phyloP scores from a whole-genome alignment of 1,140 invertebrate species.

The Kradibia gibbosae region DNA sequence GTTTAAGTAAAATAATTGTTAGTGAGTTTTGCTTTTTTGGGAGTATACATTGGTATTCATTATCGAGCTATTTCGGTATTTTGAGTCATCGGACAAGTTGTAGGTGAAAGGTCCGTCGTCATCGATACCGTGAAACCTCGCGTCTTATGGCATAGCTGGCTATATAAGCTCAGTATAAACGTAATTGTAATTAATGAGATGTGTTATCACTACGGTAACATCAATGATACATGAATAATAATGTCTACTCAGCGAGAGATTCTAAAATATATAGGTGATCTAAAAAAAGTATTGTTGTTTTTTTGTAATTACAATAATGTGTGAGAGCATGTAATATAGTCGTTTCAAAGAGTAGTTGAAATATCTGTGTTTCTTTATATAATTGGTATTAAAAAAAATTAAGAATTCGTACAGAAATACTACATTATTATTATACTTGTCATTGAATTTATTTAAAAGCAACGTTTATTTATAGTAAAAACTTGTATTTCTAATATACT shows the following conservation, averaged over 20 bases:
- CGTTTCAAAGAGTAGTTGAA: too few relatives aligned
- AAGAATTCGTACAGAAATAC: too few relatives aligned
- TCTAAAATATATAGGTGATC: not conserved
- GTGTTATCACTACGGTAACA: not conserved
- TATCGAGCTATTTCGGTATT: slow-evolving; percentile 40
- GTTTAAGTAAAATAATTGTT: not conserved
- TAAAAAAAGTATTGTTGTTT: not conserved
- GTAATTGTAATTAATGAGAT: slow-evolving; percentile 30
- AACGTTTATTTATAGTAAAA: too few relatives aligned
- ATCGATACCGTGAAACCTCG: not conserved
- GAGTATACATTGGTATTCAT: not conserved
- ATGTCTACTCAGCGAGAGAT: not conserved
- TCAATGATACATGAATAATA: slow-evolving; percentile 33
- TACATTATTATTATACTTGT: too few relatives aligned
- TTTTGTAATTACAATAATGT: not conserved
- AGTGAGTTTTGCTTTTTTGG: not conserved
- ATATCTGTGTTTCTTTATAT: too few relatives aligned
- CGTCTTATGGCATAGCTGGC: not conserved
- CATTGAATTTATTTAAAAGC: too few relatives aligned
- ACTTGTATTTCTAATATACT: too few relatives aligned
- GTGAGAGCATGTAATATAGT: not conserved
- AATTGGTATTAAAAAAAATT: too few relatives aligned
- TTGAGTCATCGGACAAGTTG: slow-evolving; percentile 35
- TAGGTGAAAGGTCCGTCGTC: slow-evolving; percentile 44
- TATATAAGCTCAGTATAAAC: not conserved